Evolutionary conservation across 2,888 invertebrate species (phyloP), one percentile per base, ranked within the genome.

Genomic region (Perithous albicinctus): DNA sequence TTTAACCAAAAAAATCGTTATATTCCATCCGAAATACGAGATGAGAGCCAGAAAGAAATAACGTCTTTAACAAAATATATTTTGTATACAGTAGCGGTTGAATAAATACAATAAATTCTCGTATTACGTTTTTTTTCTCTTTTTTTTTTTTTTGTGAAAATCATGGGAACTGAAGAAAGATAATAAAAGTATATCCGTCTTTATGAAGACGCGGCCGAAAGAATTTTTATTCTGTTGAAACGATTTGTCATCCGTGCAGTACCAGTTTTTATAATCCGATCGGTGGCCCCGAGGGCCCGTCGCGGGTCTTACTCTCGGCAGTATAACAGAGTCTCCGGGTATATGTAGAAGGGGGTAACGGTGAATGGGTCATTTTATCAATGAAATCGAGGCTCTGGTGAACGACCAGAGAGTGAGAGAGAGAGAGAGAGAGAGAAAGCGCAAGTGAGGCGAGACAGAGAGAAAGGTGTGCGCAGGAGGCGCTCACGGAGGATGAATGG

Each of bases 361-460:
- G 83, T 84, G 84, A 84, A 84, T 83, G 84, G 83, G 73, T 74
- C 78, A 83, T 84, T 80, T 80, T 78, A 83, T 84, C 84, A 84
- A 84, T 84, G 84, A 78, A 84, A 80, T 80, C 73, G 80, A 78
- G 78, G 73, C 63, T 63, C 46, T 54, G 26, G 67, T 54, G 67
- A 80, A 61, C 73, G 77, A 67, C 66, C 67, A 46, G 46, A 15
- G 59, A 63, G 43, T 61, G 73, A 56, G 56, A 63, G 64, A 64
- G 46, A 41, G 67, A 29, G 35, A 69, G 59, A 61, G 51, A 48
- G 51, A 61, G 61, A 61, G 32, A 43, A 43, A 59, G 32, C 56
- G 70, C 12, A 46, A 72, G 77, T 66, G 54, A 56, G 54, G 56
- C 56, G 56, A 38, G 29, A 56, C 32, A 63, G 79, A 77, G 66